These are phyloP conservation scores for Apodemus sylvaticus DNA, from an alignment of 2,113 vertebrate genomes.

Conservation along the genomic window DNA sequence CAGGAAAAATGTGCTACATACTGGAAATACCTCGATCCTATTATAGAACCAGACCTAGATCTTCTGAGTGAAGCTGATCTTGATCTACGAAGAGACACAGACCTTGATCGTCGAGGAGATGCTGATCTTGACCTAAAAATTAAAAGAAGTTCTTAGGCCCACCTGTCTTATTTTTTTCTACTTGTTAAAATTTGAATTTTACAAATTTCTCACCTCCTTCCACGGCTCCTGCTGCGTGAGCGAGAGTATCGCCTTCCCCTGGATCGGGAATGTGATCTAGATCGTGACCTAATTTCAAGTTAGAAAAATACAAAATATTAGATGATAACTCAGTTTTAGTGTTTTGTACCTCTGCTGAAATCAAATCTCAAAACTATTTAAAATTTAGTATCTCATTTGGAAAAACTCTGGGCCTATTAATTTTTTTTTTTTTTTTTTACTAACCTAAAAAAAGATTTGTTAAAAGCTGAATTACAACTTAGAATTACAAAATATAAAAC, in stretches of 20 bases:
- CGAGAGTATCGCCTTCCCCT: slow-evolving; percentile 89
- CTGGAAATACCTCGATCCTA: slow-evolving; percentile 90
- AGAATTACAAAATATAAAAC: slow-evolving; percentile 91
- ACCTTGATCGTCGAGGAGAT: slow-evolving; percentile 89
- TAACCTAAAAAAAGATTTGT: slow-evolving; percentile 90
- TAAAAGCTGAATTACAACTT: slow-evolving; percentile 90
- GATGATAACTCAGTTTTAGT: slow-evolving; percentile 50
- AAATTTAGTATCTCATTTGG: slow-evolving; percentile 84
- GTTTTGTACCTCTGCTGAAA: slow-evolving; percentile 84
- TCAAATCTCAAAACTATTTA: slow-evolving; percentile 86
- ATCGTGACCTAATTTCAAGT: slow-evolving; percentile 89
- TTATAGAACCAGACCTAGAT: slow-evolving; percentile 89
- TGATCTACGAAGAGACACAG: slow-evolving; percentile 90
- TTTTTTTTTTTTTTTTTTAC: slow-evolving; percentile 83
- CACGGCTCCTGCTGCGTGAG: slow-evolving; percentile 90
- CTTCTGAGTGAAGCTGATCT: slow-evolving; percentile 89
- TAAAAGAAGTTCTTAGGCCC: neutral
- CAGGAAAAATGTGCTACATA: slow-evolving; percentile 72
- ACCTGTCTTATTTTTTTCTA: neutral
- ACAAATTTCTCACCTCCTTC: slow-evolving; percentile 87
- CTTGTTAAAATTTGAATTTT: neutral
- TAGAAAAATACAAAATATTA: slow-evolving; percentile 81
- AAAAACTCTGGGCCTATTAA: slow-evolving; percentile 87
- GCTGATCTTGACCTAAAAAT: slow-evolving; percentile 86
- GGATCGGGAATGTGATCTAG: slow-evolving; percentile 90